phyloP scores from a whole-genome alignment of 2,113 vertebrate species.

The Hippocampus abdominalis region DNA sequence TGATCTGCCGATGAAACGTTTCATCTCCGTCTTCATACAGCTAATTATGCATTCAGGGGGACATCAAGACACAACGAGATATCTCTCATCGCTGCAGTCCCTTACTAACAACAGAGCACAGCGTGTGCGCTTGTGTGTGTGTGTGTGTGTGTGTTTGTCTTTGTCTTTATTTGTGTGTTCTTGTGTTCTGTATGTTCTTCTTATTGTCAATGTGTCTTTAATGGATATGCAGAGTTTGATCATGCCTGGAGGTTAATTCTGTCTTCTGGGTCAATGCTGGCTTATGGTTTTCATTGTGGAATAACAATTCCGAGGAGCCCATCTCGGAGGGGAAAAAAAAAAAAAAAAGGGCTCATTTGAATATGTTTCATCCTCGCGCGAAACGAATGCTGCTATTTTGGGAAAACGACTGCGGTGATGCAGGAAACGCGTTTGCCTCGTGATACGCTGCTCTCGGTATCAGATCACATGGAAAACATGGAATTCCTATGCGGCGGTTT shows the following conservation, averaged over 20 bases:
- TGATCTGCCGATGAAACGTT: conserved; percentile 47
- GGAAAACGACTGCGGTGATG: conserved; percentile 53
- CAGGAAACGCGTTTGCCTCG: conserved; percentile 55
- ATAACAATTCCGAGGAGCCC: conserved; percentile 53
- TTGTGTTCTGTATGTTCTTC: conserved; percentile 15
- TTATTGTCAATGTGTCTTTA: conserved; percentile 29
- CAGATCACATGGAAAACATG: conserved; percentile 31
- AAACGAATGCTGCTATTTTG: conserved; percentile 62
- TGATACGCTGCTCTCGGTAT: conserved; percentile 58
- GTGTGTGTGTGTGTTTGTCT: not conserved
- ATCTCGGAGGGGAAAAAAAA: conserved; percentile 37
- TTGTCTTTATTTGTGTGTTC: not conserved
- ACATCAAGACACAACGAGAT: conserved; percentile 33
- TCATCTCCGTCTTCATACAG: conserved; percentile 41
- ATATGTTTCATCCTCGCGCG: conserved; percentile 66
- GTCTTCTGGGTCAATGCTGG: conserved; percentile 66
- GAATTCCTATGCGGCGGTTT: not conserved
- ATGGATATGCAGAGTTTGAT: conserved; percentile 55
- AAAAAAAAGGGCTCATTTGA: conserved; percentile 56
- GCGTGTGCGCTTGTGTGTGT: not conserved
- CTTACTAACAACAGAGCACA: conserved; percentile 31
- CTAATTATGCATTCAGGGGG: conserved; percentile 62
- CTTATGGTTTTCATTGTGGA: conserved; percentile 64
- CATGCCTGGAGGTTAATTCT: conserved; percentile 60
- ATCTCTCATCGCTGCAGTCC: conserved; percentile 31